A percentile compares a stretch with the other conserved stretches of the same genome.
phyloP scores from a whole-genome alignment of 2,797 vertebrate species.

The Poecile montanus region DNA sequence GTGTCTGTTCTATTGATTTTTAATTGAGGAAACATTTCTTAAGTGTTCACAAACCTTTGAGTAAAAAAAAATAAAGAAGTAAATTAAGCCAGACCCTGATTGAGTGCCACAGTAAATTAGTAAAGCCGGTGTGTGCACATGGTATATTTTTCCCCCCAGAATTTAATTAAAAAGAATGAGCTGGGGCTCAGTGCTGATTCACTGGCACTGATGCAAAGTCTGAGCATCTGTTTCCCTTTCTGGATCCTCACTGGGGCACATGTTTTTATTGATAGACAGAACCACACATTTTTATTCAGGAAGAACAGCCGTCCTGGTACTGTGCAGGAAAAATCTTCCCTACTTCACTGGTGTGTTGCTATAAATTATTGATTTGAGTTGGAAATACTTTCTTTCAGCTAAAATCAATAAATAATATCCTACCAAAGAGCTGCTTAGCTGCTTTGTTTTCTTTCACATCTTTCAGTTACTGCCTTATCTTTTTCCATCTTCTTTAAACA shows the following conservation, averaged over 20 bases:
- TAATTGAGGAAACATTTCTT: constrained; percentile 66
- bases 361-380: constrained; percentile 68
- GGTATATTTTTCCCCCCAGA: constrained; percentile 25
- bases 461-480: constrained; percentile 5
- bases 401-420: constrained; percentile 71
- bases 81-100: constrained; percentile 36
- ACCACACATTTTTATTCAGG: constrained; percentile 60
- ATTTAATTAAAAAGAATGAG: constrained; percentile 50
- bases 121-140: not conserved
- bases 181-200: not conserved
- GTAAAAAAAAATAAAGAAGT: constrained; percentile 33
- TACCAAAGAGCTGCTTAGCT: constrained; percentile 60
- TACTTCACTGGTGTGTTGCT: constrained; percentile 29
- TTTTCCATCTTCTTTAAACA: constrained; percentile 12
- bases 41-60: constrained; percentile 62
- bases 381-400: constrained; percentile 61
- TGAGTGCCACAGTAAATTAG: constrained; percentile 53
- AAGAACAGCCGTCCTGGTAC: constrained; percentile 14
- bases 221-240: constrained; percentile 44
- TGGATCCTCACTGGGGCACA: constrained; percentile 41
- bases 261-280: constrained; percentile 31
- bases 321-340: constrained; percentile 35
- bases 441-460: constrained; percentile 52
- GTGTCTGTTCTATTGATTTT: constrained; percentile 65
- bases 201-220: constrained; percentile 28